Evolutionary conservation across 2,888 invertebrate genomes (phyloP).

Genomic region (Muscina levida): DNA sequence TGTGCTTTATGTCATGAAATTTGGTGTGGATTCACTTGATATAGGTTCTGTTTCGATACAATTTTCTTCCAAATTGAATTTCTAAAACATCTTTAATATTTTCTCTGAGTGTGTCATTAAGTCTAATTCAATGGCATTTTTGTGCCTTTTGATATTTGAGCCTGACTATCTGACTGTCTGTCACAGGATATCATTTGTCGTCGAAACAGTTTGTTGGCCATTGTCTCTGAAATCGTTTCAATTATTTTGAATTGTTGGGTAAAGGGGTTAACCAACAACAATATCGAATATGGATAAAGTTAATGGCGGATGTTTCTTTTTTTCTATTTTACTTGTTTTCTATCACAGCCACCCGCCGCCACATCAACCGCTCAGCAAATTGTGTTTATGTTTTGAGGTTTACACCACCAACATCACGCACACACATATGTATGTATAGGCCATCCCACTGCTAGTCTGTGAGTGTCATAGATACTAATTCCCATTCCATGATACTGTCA

Average conservation of each 20-base stretch:
- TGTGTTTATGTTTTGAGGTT: neutral
- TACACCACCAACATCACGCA: neutral
- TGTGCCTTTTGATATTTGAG: too few species aligned
- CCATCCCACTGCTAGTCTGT: constrained; percentile 18
- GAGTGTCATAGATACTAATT: constrained; percentile 61
- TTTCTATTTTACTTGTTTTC: too few species aligned
- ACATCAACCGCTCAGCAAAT: neutral
- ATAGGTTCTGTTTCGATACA: too few species aligned
- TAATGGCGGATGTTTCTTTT: too few species aligned
- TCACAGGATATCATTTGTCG: neutral
- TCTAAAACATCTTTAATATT: too few species aligned
- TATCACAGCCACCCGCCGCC: neutral
- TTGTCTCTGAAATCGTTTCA: neutral
- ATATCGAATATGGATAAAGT: neutral
- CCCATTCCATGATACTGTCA: too few species aligned
- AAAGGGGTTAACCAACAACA: constrained; percentile 11
- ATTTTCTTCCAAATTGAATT: too few species aligned
- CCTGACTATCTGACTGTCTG: neutral
- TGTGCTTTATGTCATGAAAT: too few species aligned
- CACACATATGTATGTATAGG: too few species aligned
- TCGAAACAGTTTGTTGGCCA: neutral
- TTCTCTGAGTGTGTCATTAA: constrained; percentile 7
- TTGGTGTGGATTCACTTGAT: too few species aligned
- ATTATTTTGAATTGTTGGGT: neutral
- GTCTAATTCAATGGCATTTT: constrained; percentile 7